Conservation (phyloP, 2,797 vertebrate species). For the Numenius phaeopus region DNA sequence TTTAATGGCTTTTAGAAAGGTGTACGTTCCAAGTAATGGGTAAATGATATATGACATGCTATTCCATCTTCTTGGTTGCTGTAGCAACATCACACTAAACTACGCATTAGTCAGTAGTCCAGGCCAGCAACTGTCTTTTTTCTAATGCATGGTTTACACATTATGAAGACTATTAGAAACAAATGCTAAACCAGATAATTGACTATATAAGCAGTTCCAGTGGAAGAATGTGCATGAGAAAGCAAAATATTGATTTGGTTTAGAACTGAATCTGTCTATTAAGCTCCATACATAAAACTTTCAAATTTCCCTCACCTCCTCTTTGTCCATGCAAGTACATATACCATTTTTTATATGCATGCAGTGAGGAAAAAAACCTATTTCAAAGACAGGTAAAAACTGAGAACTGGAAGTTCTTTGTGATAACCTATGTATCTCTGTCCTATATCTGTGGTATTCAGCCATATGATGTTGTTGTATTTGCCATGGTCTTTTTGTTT, state of each 20-base stretch:
- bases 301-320: background rate
- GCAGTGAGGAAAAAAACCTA: background rate
- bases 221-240: background rate
- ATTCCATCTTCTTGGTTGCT: slow-evolving; percentile 40
- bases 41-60: slow-evolving; percentile 22
- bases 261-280: background rate
- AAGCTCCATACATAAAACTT: background rate
- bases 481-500: background rate
- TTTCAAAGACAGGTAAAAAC: background rate
- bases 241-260: background rate
- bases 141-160: background rate
- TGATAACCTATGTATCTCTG: background rate
- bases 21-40: background rate
- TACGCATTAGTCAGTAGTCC: background rate
- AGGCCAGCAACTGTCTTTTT: background rate
- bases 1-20: slow-evolving; percentile 51
- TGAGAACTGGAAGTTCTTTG: background rate
- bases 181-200: background rate
- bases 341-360: background rate
- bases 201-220: background rate
- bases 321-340: background rate
- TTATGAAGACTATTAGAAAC: slow-evolving; percentile 11
- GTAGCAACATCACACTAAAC: slow-evolving; percentile 32
- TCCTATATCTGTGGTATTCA: background rate
- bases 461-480: background rate